Evolutionary conservation across 2,888 invertebrate species (phyloP), one percentile per base, ranked within the genome.

Genomic region (Epinotia demarniana): DNA sequence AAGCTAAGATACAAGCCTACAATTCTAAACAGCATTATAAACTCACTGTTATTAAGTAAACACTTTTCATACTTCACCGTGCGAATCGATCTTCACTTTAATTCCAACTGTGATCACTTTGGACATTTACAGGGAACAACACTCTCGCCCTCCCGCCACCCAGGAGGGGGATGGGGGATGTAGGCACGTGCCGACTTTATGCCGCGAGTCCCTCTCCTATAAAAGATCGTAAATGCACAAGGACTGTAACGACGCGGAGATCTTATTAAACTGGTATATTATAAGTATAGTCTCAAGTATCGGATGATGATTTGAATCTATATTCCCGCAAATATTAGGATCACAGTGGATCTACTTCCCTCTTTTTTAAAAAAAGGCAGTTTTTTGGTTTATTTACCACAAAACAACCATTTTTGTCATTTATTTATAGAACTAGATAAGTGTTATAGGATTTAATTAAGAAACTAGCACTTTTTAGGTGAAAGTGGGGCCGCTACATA

Each of bases 71-170:
- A 64, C 67, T 78, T 83, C 80, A 82, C 77, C 78, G 76, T 75
- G 77, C 78, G 79, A 61, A 73, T 69, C 61, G 66, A 73, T 76
- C 73, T 76, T 70, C 66, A 71, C 39, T 77, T 73, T 70, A 72
- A 73, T 73, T 72, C 61, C 43, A 62, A 82, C 82, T 80, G 85
- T 87, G 89, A 91, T 91, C 87, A 85, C 84, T 85, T 86, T 84
- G 89, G 92, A 92, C 92, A 89, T 90, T 90, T 89, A 92, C 92
- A 92, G 86, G 82, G 90, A 90, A 92, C 89, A 88, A 90, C 91
- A 91, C 90, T 92, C 86, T 81, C 80, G 81, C 78, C 81, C 77
- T 76, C 78, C 73, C 75, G n/a, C 49, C 69, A 0, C 58, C 70
- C 49, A 6, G 8, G 13, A 23, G 69, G 69, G 58, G 6, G 46